A percentile compares a stretch with the other conserved stretches of the same genome.
These are phyloP conservation scores for Trachelus troglodyta DNA, from an alignment of 2,888 invertebrate species.

Conservation along the genomic window DNA sequence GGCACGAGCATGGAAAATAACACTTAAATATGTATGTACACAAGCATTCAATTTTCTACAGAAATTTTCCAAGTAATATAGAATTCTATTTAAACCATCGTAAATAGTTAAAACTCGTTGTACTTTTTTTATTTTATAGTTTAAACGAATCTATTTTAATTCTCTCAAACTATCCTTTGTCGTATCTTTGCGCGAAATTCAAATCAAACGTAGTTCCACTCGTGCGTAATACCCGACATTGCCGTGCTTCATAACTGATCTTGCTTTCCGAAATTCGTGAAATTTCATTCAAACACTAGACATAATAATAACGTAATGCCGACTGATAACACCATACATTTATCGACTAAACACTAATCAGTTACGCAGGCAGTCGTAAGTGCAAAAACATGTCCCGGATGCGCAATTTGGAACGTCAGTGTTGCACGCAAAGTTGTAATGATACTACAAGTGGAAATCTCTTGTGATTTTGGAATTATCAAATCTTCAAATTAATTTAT, in stretches of 20 bases:
- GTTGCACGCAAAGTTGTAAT: background rate
- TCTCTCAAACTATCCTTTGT: background rate
- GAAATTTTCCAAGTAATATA: background rate
- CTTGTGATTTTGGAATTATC: too few relatives aligned
- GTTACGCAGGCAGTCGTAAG: background rate
- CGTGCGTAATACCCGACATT: background rate
- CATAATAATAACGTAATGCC: background rate
- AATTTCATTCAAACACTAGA: background rate
- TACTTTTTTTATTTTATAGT: background rate
- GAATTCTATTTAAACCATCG: background rate
- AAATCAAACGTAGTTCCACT: background rate
- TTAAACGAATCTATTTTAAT: background rate
- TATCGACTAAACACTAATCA: background rate
- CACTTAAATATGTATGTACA: background rate
- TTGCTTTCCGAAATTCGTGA: background rate
- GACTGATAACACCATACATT: background rate
- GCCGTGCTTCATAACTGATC: background rate
- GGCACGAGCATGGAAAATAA: background rate
- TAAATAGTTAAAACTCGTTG: background rate
- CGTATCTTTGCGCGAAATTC: background rate
- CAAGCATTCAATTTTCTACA: background rate
- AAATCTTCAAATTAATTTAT: too few relatives aligned
- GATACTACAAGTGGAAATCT: background rate
- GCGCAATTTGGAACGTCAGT: background rate
- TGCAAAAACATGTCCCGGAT: background rate